Base-by-base conservation (phyloP, 2,113 vertebrate genomes). In the Chitala chitala region DNA sequence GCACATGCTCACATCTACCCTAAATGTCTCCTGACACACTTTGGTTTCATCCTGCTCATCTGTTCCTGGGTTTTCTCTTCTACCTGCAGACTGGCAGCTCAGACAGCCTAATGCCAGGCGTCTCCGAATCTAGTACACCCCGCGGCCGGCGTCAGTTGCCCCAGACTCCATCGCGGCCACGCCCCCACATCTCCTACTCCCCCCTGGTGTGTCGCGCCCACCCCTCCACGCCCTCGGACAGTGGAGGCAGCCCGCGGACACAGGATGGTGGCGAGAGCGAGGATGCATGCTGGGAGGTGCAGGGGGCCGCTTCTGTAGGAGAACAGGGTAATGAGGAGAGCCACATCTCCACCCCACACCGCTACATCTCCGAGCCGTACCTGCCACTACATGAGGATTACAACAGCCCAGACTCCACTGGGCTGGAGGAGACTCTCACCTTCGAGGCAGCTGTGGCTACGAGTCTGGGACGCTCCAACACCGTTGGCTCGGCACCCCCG, bases 301-400 rank as follows among this genome's bases (percentile, higher is more conserved):
- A 90, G 82, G 87, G 88, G 79, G 88, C 88, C 85, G 82, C 82
- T 76, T 76, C 84, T 42, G 0, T 83, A 69, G 40, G 70, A 74
- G n/a, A 83, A 84, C 91, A 84, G 84, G 78, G 40, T 72, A 76
- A 0, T 78, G 82, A 26, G 22, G 59, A 64, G 33, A 84, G 88
- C 84, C 91, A 88, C 68, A 90, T 85, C 36, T 85, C 91, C 3
- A 96, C 95, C 55, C 94, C 95, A 0, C 96, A 94, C 65, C 94
- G 92, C 69, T 98, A 98, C 88, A 98, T 98, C 86, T 98, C 96
- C 0, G 96, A 98, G 92, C 95, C 96, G 69, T 95, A 98, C 87
- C 90, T 99, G 84, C 90, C 92, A 1, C 90, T 93, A 81, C 96
- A 95, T 3, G 91, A 94, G 78, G 94, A 95, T 78, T 85, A 90